Evolutionary conservation across 1,140 invertebrate species (phyloP), one percentile per base, ranked within the genome.

Genomic region (Apis florea): DNA sequence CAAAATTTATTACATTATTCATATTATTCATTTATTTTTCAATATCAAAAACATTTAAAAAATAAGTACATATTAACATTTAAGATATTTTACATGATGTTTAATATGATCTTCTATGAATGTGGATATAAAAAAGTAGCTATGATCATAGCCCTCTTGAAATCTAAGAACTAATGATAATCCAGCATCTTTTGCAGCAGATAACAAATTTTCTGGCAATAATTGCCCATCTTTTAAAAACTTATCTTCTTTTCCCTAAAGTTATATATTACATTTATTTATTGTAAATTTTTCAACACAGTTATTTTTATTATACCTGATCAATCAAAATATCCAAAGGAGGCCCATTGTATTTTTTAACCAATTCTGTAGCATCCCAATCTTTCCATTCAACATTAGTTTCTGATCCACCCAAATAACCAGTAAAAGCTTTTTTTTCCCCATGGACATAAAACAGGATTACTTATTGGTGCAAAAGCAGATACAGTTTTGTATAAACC

Each of bases 391-490:
- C 92, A 11, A 93, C 92, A 83, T 95, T 89, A 88, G 96, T 90
- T 58, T 95, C 93, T 54, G 95, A 89, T 59, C 92, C 93, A 68
- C 98, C 98, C 26, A 99, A 94, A 91, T 99, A 99, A 11, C 97
- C 97, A 79, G 93, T 93, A 82, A 99, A 97, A 15, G 97, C 97
- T 92, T 97, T 98, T n/a, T 63, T 96, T 93, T 2, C 98, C 98
- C 98, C 98, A 99, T 8, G 95, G 95, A 89, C 97, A 97, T 61
- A 96, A 93, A 19, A 94, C 95, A 0, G 99, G 98, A 94, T 99
- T 98, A 71, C 96, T 96, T 90, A 99, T 99, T 0, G 99, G 98
- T 31, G 99, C 96, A 95, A 99, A 99, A n/a, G 98, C 98, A 80
- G 98, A 99, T 0, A 99, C 98, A 59, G 97, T 97, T 86, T 96